Evolutionary conservation across 1,140 invertebrate genomes (phyloP), one percentile per base, ranked within the genome.

Genomic region (Drosophila melanica): DNA sequence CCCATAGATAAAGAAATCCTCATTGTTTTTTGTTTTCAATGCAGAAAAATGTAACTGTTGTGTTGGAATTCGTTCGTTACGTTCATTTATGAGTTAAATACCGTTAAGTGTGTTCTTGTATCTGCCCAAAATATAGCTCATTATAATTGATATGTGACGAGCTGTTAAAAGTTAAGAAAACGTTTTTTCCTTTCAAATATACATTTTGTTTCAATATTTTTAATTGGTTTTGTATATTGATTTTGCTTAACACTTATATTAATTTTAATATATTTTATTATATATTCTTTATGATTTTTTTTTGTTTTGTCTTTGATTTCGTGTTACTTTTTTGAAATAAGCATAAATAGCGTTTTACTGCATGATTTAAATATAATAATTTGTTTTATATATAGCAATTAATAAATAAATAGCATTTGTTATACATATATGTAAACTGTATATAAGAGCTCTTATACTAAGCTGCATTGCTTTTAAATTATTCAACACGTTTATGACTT

Each of bases 71-170:
- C 82, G 62, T 74, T 87, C 72, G 69, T 77, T 87, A 51, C 42
- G 54, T 59, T 67, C 53, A 33, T 63, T 62, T 54, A 35, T 54
- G 37, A 11, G 11, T 48, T 57, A 37, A 57, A 12, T 53, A 41
- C 14, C 33, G 50, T 50, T 27, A 45, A 45, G 37, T 51, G 37
- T 60, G 50, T 33, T 63, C 9, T 48, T 51, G 20, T 63, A 33
- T 23, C n/a, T 62, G 60, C 7, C 60, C 48, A 67, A 87, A 77
- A 80, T 77, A 77, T 63, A 84, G 84, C 84, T 89, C 84, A 77
- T 72, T 80, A 62, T 77, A 84, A 82, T 89, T 89, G 84, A 89
- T 89, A 89, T 89, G 84, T 89, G 72, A 89, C 79, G 84, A 89
- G 84, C 79, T 76, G 42, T 73, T 77, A 69, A 81, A 84, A 72